Conservation (phyloP, 2,888 invertebrate genomes). For the Alloscopus bannaensis region DNA sequence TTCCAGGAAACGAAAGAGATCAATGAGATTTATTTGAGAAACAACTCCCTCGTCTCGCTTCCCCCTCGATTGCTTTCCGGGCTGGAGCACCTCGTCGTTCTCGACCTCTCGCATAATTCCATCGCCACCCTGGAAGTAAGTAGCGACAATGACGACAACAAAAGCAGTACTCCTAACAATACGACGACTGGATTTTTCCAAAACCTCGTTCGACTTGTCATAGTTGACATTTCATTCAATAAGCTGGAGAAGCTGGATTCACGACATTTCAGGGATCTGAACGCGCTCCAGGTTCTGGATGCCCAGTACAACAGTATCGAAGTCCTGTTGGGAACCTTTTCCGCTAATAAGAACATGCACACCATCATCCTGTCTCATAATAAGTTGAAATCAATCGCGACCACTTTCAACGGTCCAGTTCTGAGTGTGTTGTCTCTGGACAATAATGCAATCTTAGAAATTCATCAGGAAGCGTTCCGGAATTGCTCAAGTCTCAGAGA, state of each 20-base stretch:
- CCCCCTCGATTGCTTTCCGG: slow-evolving; percentile 91
- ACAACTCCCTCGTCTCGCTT: slow-evolving; percentile 91
- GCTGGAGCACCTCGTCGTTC: slow-evolving; percentile 85
- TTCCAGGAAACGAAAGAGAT: slow-evolving; percentile 88
- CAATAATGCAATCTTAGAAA: slow-evolving; percentile 88
- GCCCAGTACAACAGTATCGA: slow-evolving; percentile 90
- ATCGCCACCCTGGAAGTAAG: slow-evolving; percentile 80
- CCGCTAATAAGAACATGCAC: slow-evolving; percentile 94
- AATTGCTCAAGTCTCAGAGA: slow-evolving; percentile 94
- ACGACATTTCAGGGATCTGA: slow-evolving; percentile 91
- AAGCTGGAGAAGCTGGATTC: too few relatives aligned
- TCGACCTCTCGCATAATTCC: slow-evolving; percentile 91
- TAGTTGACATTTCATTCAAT: too few relatives aligned
- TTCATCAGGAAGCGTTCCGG: slow-evolving; percentile 91
- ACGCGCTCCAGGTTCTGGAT: slow-evolving; percentile 89
- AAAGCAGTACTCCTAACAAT: slow-evolving; percentile 8
- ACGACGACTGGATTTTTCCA: slow-evolving; percentile 81
- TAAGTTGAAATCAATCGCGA: slow-evolving; percentile 87
- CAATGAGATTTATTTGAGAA: slow-evolving; percentile 92
- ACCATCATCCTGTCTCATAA: slow-evolving; percentile 91
- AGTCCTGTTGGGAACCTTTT: slow-evolving; percentile 91
- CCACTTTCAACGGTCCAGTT: slow-evolving; percentile 91
- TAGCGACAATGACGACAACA: slow-evolving; percentile 6
- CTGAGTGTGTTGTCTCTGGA: slow-evolving; percentile 89
- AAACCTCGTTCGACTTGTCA: slow-evolving; percentile 90